Evolutionary conservation across 2,797 vertebrate species (phyloP).

Genomic region (Rhinella marina): DNA sequence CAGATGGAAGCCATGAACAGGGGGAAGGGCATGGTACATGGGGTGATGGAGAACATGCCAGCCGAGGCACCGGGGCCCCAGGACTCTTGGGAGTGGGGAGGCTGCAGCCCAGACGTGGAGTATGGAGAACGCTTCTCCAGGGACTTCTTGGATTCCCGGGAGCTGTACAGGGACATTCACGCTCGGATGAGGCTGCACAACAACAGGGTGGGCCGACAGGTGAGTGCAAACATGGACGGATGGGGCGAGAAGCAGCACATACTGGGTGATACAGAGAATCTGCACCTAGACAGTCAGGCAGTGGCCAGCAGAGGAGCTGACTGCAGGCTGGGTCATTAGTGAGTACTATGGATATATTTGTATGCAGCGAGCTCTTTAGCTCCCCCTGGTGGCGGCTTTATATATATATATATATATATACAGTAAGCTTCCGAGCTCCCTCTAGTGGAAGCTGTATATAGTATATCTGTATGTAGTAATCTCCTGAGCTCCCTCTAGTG

Average conservation of each 20-base stretch:
- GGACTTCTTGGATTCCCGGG: slow-evolving; percentile 95
- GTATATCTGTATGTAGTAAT: too few relatives aligned
- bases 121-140: slow-evolving; percentile 97
- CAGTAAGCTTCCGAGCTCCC: too few relatives aligned
- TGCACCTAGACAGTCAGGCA: background rate
- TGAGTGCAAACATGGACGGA: slow-evolving; percentile 71
- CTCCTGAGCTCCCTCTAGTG: too few relatives aligned
- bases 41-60: slow-evolving; percentile 92
- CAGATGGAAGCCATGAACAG: slow-evolving; percentile 95
- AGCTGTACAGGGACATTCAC: slow-evolving; percentile 96
- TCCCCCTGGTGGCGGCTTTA: background rate
- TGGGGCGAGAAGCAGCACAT: background rate
- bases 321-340: background rate
- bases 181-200: slow-evolving; percentile 98
- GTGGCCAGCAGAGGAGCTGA: background rate
- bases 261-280: background rate
- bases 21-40: slow-evolving; percentile 95
- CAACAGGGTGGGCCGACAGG: slow-evolving; percentile 97
- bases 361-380: background rate
- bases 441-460: too few relatives aligned
- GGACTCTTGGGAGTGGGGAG: slow-evolving; percentile 99
- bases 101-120: slow-evolving; percentile 97
- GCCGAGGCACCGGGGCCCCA: slow-evolving; percentile 86
- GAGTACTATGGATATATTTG: too few relatives aligned
- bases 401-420: too few relatives aligned